phyloP scores from a whole-genome alignment of 2,113 vertebrate genomes.

The Machaerirhynchus nigripectus region DNA sequence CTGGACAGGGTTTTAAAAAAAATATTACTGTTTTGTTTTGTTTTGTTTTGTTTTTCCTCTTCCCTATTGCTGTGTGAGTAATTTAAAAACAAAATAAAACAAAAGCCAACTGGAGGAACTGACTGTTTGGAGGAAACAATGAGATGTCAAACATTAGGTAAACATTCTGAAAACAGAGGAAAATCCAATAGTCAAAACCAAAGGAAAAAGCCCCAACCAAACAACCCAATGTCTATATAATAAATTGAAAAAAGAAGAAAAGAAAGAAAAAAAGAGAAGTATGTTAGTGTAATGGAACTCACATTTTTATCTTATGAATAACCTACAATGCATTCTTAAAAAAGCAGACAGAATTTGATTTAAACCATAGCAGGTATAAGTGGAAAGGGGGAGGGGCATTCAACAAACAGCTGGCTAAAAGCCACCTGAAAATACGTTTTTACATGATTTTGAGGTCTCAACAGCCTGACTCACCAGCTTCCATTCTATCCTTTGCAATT shows the following conservation, averaged over 20 bases:
- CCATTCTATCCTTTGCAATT: not conserved
- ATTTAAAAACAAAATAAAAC: not conserved
- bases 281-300: not conserved
- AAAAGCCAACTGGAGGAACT: not conserved
- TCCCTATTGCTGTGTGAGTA: not conserved
- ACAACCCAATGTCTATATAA: not conserved
- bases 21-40: not conserved
- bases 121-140: not conserved
- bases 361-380: not conserved
- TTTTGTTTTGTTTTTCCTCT: not conserved
- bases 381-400: not conserved
- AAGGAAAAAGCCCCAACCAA: not conserved
- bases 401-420: not conserved
- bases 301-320: not conserved
- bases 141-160: not conserved
- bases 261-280: not conserved
- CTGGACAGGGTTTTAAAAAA: not conserved
- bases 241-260: not conserved
- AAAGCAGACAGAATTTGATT: not conserved
- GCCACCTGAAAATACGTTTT: not conserved
- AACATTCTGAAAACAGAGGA: too few species aligned
- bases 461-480: not conserved
- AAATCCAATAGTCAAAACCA: too few species aligned
- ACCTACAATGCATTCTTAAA: not conserved
- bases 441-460: not conserved